Conservation (phyloP, 2,888 invertebrate genomes). For the Zonitis immaculata region DNA sequence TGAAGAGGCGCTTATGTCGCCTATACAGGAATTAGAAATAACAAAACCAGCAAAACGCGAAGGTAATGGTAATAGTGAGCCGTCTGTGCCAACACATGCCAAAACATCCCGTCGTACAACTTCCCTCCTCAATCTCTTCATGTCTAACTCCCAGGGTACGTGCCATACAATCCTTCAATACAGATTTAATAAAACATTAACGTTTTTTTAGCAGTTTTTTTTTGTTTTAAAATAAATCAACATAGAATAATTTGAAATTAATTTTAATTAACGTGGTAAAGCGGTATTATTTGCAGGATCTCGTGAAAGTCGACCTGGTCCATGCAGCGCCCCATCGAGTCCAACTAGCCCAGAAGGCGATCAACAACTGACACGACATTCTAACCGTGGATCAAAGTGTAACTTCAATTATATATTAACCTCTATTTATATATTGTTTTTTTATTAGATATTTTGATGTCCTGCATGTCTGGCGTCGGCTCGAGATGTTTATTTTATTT, state of each 20-base stretch:
- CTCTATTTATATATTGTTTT: neutral
- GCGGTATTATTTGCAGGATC: slow-evolving; percentile 62
- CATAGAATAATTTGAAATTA: slow-evolving; percentile 5
- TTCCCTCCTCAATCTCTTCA: slow-evolving; percentile 92
- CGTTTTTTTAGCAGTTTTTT: neutral
- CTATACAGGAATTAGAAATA: slow-evolving; percentile 38
- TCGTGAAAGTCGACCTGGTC: slow-evolving; percentile 47
- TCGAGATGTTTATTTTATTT: slow-evolving; percentile 22
- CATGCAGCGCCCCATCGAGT: slow-evolving; percentile 62
- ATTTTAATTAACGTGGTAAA: slow-evolving; percentile 61
- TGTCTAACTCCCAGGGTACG: slow-evolving; percentile 90
- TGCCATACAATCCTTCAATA: slow-evolving; percentile 27
- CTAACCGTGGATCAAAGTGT: slow-evolving; percentile 79
- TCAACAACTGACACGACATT: slow-evolving; percentile 66
- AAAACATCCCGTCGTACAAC: slow-evolving; percentile 89
- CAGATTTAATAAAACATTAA: neutral
- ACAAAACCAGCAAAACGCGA: slow-evolving; percentile 63
- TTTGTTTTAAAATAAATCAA: too few species aligned
- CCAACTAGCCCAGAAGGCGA: slow-evolving; percentile 61
- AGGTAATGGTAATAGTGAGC: slow-evolving; percentile 52
- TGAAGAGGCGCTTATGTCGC: slow-evolving; percentile 42
- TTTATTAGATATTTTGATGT: slow-evolving; percentile 32
- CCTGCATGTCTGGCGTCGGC: slow-evolving; percentile 31
- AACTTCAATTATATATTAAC: slow-evolving; percentile 43
- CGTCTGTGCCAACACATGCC: slow-evolving; percentile 54